Conservation (phyloP, 2,888 invertebrate species). For the Bruchidius siliquastri region DNA sequence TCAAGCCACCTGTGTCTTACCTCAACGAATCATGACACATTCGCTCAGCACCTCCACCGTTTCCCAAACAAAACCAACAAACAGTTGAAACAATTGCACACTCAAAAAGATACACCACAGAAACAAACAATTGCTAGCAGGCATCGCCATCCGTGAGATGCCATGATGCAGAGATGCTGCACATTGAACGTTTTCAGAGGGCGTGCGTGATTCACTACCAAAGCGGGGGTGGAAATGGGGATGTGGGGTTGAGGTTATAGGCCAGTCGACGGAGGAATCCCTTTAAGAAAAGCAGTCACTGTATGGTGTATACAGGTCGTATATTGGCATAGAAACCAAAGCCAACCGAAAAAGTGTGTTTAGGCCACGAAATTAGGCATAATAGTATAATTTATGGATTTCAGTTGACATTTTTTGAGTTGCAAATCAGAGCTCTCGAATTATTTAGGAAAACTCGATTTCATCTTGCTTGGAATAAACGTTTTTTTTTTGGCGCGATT, state of each 20-base stretch:
- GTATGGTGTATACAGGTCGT: too few relatives aligned
- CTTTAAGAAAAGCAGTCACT: too few relatives aligned
- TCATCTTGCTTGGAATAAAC: too few relatives aligned
- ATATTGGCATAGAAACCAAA: too few relatives aligned
- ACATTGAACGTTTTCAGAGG: neutral
- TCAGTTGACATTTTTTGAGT: too few relatives aligned
- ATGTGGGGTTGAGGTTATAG: neutral
- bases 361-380: too few relatives aligned
- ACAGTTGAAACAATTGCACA: neutral
- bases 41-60: neutral
- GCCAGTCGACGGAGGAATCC: neutral
- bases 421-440: too few relatives aligned
- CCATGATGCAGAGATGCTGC: neutral
- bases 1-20: neutral
- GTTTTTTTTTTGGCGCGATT: too few relatives aligned
- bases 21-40: neutral
- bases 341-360: too few relatives aligned
- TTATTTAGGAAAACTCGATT: too few relatives aligned
- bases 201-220: neutral
- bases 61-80: neutral
- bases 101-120: neutral
- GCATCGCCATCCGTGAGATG: neutral
- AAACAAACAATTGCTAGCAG: neutral
- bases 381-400: too few relatives aligned
- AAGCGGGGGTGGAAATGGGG: neutral